A percentile compares a stretch with the other conserved stretches of the same genome.
Conservation (phyloP, 64 coral and sea anemone species). For the Dendrophyllia cribrosa region DNA sequence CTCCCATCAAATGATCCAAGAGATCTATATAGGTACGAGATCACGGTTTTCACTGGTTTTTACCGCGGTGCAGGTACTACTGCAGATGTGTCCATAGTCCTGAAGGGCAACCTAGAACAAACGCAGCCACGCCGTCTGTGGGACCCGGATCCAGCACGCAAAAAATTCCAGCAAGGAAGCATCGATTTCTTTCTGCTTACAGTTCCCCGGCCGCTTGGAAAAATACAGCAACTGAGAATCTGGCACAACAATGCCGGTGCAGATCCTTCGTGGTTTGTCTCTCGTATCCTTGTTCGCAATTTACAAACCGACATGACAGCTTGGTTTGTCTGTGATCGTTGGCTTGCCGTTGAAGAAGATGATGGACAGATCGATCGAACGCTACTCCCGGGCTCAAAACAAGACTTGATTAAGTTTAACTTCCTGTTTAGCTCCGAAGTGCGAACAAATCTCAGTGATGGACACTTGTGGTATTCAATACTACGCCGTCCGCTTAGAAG, state of each 20-base stretch:
- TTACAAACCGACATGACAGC: conserved; percentile 45
- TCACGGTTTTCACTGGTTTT: conserved; percentile 76
- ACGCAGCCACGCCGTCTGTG: conserved; percentile 62
- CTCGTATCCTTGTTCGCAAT: conserved; percentile 48
- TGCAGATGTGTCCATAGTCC: conserved; percentile 67
- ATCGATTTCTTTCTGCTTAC: conserved; percentile 55
- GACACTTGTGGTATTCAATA: conserved; percentile 72
- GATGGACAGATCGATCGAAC: conserved; percentile 64
- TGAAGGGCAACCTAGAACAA: conserved; percentile 52
- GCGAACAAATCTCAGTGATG: conserved; percentile 63
- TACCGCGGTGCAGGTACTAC: conserved; percentile 67
- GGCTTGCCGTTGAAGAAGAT: conserved; percentile 78
- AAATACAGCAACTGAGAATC: background rate
- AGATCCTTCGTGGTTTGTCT: conserved; percentile 61
- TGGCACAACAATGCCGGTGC: conserved; percentile 66
- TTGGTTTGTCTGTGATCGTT: conserved; percentile 71
- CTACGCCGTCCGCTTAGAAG: conserved; percentile 35
- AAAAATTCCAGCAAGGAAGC: conserved; percentile 55
- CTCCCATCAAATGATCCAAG: conserved; percentile 84
- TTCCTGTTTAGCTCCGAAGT: conserved; percentile 54
- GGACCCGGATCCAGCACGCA: conserved; percentile 55
- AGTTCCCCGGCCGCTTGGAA: conserved; percentile 60
- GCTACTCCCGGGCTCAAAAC: background rate
- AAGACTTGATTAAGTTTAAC: conserved; percentile 59
- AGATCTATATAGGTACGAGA: conserved; percentile 77